A percentile compares a stretch with the other conserved stretches of the same genome.
These are phyloP conservation scores for Perccottus glenii DNA, from an alignment of 2,113 vertebrate species.

Conservation along the genomic window DNA sequence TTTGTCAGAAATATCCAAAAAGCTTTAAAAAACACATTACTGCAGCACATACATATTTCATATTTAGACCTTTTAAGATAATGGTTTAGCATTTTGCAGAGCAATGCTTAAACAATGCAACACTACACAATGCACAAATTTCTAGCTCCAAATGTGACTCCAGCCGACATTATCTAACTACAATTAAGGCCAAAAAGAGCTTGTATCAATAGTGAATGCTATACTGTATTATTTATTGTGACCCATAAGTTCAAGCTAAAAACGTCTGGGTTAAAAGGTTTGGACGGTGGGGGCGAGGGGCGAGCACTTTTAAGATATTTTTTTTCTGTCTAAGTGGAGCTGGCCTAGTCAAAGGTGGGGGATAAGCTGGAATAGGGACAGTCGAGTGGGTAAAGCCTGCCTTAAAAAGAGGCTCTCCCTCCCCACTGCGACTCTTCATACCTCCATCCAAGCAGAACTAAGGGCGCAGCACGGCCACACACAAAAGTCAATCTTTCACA, in stretches of 20 bases:
- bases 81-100: too few species aligned
- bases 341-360: conserved; percentile 63
- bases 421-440: conserved; percentile 65
- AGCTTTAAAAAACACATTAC: too few species aligned
- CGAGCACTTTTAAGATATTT: neutral
- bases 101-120: too few species aligned
- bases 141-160: neutral
- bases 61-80: too few species aligned
- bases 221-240: neutral
- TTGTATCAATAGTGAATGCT: conserved; percentile 6
- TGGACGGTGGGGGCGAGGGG: neutral
- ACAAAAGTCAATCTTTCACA: conserved; percentile 62
- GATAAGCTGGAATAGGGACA: conserved; percentile 70
- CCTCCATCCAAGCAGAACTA: conserved; percentile 70
- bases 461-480: conserved; percentile 58
- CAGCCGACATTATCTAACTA: neutral
- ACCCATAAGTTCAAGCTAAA: neutral
- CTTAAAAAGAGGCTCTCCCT: conserved; percentile 53
- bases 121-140: too few species aligned
- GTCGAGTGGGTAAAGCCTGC: conserved; percentile 72
- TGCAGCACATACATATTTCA: too few species aligned
- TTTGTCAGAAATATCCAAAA: too few species aligned
- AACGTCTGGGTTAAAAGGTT: neutral
- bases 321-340: neutral
- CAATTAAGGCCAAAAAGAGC: neutral